phyloP scores from a whole-genome alignment of 2,888 invertebrate genomes.

The Dioctria rufipes region DNA sequence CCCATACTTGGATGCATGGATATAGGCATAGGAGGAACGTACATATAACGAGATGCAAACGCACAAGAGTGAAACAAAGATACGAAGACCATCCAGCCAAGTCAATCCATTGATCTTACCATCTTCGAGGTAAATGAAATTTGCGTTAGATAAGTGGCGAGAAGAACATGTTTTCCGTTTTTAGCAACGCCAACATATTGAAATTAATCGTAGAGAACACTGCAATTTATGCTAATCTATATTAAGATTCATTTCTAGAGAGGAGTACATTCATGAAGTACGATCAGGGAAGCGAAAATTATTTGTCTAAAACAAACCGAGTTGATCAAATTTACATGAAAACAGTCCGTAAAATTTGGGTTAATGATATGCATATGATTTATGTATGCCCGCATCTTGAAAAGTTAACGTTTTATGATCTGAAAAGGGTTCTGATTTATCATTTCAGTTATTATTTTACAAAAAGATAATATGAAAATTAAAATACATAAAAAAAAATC shows the following conservation, averaged over 20 bases:
- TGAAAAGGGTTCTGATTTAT: no score
- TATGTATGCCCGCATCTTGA: no score
- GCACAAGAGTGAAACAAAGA: constrained; percentile 21
- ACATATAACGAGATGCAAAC: constrained; percentile 31
- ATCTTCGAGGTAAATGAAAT: constrained; percentile 6
- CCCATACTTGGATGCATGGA: constrained; percentile 12
- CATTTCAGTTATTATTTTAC: no score
- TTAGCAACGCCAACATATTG: neutral
- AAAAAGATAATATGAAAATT: no score
- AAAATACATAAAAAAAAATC: no score
- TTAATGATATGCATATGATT: constrained; percentile 14
- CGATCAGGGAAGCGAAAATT: neutral
- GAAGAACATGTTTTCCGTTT: constrained; percentile 1
- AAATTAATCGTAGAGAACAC: neutral
- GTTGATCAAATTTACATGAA: constrained; percentile 33
- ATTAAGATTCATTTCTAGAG: no score
- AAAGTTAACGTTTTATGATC: neutral
- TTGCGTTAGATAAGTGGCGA: neutral
- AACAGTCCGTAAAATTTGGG: constrained; percentile 22
- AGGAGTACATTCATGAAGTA: no score
- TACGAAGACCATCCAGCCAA: neutral
- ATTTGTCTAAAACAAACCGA: constrained; percentile 4
- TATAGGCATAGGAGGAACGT: neutral
- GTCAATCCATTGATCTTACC: neutral
- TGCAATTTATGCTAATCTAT: no score